These are phyloP conservation scores for Onychomys leucogaster DNA, from an alignment of 2,797 vertebrate genomes.

Conservation along the genomic window DNA sequence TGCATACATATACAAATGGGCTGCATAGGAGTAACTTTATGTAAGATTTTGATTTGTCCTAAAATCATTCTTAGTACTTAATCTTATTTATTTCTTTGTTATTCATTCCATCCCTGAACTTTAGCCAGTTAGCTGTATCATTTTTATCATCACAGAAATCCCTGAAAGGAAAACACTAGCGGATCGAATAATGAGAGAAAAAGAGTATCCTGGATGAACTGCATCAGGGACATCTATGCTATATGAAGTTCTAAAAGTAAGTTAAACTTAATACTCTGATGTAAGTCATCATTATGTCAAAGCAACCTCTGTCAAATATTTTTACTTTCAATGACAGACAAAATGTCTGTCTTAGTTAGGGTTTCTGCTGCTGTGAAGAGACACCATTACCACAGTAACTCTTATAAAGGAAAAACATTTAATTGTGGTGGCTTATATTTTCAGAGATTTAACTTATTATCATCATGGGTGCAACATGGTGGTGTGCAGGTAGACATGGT, in stretches of 20 bases:
- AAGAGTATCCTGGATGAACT: background rate
- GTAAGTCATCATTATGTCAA: background rate
- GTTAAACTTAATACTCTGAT: background rate
- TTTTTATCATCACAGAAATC: background rate
- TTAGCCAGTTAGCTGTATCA: background rate
- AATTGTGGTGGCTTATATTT: too few relatives aligned
- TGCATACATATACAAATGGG: background rate
- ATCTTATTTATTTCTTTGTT: background rate
- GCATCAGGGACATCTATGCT: too few relatives aligned
- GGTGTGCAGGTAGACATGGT: background rate
- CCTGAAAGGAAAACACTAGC: background rate
- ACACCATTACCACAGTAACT: too few relatives aligned
- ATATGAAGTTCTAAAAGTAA: background rate
- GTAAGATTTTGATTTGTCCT: background rate
- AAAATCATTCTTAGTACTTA: background rate
- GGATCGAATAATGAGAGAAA: background rate
- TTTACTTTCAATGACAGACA: background rate
- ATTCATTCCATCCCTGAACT: background rate
- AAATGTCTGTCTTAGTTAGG: too few relatives aligned
- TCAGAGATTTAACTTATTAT: background rate
- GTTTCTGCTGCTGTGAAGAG: too few relatives aligned
- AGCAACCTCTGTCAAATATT: background rate
- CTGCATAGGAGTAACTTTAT: background rate
- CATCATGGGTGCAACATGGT: background rate
- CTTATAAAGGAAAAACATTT: too few relatives aligned